Conservation (phyloP, 2,888 invertebrate species). For the Microchrysa polita region DNA sequence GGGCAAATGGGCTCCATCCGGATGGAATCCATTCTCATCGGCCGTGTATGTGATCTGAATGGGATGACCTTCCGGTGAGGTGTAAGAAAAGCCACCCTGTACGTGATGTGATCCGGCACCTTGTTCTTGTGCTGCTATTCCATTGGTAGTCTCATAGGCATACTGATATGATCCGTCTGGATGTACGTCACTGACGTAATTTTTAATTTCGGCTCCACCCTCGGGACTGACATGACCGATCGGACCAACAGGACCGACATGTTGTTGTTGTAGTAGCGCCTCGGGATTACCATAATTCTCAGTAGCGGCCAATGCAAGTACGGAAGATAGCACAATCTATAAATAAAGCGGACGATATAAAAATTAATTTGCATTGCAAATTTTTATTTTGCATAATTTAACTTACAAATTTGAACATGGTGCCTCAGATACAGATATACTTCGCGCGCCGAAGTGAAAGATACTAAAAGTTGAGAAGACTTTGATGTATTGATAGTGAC, state of each 20-base stretch:
- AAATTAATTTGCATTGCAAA: background rate
- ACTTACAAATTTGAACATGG: constrained; percentile 27
- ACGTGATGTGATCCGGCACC: constrained; percentile 66
- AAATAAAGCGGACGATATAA: background rate
- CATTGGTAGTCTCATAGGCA: constrained; percentile 69
- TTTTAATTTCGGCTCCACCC: constrained; percentile 60
- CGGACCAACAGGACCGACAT: no score
- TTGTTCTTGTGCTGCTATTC: constrained; percentile 68
- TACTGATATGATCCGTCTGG: constrained; percentile 65
- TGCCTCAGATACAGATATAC: background rate
- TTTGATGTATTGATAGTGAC: no score
- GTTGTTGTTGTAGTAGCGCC: no score
- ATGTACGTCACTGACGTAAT: constrained; percentile 61
- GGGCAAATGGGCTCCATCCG: constrained; percentile 63
- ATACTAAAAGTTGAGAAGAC: no score
- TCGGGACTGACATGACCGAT: background rate
- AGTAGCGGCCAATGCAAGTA: constrained; percentile 17
- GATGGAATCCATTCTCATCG: constrained; percentile 69
- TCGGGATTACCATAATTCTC: constrained; percentile 5
- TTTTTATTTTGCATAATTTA: background rate
- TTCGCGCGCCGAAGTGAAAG: no score
- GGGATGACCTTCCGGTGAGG: constrained; percentile 67
- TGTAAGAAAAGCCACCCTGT: constrained; percentile 67
- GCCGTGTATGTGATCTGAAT: constrained; percentile 66
- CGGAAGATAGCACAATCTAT: background rate